Evolutionary conservation across 1,140 invertebrate genomes (phyloP).

Genomic region (Lerema accius): DNA sequence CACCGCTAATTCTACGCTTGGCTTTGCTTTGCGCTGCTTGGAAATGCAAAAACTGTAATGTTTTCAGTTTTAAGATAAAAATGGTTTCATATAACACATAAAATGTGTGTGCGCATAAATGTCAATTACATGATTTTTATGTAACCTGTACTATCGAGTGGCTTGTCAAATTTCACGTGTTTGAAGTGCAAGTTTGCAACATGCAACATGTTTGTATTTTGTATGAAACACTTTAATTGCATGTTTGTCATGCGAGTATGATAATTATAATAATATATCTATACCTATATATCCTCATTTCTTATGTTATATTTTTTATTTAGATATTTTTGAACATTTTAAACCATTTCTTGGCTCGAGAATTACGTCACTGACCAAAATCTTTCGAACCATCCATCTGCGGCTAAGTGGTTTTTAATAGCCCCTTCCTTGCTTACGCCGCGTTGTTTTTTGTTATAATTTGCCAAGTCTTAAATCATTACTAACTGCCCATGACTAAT

Average conservation of each 20-base stretch:
- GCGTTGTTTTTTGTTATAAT: conserved; percentile 37
- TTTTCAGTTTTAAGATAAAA: background rate
- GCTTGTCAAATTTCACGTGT: too few species aligned
- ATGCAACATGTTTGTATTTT: too few species aligned
- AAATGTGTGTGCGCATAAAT: background rate
- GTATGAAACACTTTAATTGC: too few species aligned
- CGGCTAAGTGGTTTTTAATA: conserved; percentile 53
- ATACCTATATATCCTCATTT: too few species aligned
- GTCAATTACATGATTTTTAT: background rate
- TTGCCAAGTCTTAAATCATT: conserved; percentile 30
- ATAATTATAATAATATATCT: too few species aligned
- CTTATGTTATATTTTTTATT: too few species aligned
- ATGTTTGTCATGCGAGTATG: too few species aligned
- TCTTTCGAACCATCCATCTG: conserved; percentile 35
- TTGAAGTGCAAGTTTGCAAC: too few species aligned
- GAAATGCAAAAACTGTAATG: background rate
- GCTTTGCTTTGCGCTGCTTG: conserved; percentile 4
- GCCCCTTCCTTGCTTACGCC: conserved; percentile 45
- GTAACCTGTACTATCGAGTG: too few species aligned
- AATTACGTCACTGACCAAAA: conserved; percentile 4
- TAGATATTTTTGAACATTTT: background rate
- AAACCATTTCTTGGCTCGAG: background rate
- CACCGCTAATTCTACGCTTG: conserved; percentile 15
- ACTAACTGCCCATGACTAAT: conserved; percentile 21
- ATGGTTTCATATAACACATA: background rate